Base-by-base conservation (phyloP, 2,797 vertebrate genomes). In the Alosa sapidissima region DNA sequence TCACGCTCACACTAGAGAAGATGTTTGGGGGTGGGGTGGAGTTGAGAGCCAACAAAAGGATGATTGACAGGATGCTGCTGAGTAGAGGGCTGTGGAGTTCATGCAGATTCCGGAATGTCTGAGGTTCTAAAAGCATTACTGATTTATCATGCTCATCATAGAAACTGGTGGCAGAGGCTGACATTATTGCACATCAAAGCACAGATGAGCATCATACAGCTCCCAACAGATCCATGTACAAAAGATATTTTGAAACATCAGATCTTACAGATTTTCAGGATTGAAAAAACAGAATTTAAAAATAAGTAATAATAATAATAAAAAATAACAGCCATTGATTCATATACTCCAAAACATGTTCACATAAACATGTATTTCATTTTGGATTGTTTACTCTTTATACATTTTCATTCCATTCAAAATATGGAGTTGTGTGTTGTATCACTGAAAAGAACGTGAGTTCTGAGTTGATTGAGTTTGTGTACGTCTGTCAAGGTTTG, bases 61-160 rank as follows among this genome's bases (percentile, higher is more conserved):
- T 91, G 90, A 91, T 11, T 89, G 89, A 88, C 87, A 88, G 85
- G 83, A 55, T 85, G 88, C 88, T 85, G 85, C 89, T 89, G 91
- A 87, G 90, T 88, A 81, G 86, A 91, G 82, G 84, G 87, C 72
- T 8, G 82, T 87, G 82, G 75, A 84, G 86, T 55, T 55, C 88
- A 83, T 87, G 85, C 68, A 85, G 86, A 62, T 86, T 82, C 81
- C 88, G 86, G 90, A 91, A 91, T 89, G 90, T 92, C 88, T 90
- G 83, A 81, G 86, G 89, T 91, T 90, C 75, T 84, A 68, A 87
- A 90, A 87, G 91, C 87, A 93, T 92, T 90, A 87, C 88, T 91
- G 89, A 93, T 93, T 93, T 89, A 86, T 60, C 87, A 90, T 84
- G 90, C 86, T 91, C 41, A 81, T 84, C 82, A 81, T 87, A 36